Evolutionary conservation across 2,888 invertebrate genomes (phyloP).

Genomic region (Eucera pruinosa): DNA sequence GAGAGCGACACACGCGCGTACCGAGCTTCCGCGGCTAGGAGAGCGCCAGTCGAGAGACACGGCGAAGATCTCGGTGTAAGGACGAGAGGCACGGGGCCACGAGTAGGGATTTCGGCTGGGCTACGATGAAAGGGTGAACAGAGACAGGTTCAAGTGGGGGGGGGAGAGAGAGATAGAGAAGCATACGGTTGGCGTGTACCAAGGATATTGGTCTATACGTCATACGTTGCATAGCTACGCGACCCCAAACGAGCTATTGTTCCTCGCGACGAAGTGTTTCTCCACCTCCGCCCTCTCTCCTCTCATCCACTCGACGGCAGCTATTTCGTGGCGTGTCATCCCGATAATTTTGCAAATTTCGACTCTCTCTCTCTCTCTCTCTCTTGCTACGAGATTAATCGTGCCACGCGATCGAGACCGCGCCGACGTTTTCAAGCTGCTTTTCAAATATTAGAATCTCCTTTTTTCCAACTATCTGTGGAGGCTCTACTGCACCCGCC

Average conservation of each 20-base stretch:
- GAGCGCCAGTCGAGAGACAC: no score
- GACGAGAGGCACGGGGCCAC: slow-evolving; percentile 6
- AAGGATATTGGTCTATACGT: slow-evolving; percentile 75
- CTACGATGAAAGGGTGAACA: slow-evolving; percentile 29
- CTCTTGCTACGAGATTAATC: slow-evolving; percentile 65
- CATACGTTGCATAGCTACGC: slow-evolving; percentile 73
- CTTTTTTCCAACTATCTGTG: no score
- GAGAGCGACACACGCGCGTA: slow-evolving; percentile 42
- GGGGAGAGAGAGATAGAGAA: slow-evolving; percentile 1
- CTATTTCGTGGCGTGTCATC: slow-evolving; percentile 66
- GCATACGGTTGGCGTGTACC: slow-evolving; percentile 67
- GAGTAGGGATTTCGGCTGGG: slow-evolving; percentile 36
- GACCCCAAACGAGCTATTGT: slow-evolving; percentile 75
- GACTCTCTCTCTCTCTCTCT: slow-evolving; percentile 26
- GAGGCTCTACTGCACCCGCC: no score
- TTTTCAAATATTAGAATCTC: not conserved
- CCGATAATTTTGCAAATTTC: slow-evolving; percentile 69
- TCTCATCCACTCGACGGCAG: slow-evolving; percentile 29
- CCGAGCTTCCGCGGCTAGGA: slow-evolving; percentile 32
- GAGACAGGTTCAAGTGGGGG: not conserved
- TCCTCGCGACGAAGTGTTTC: slow-evolving; percentile 70
- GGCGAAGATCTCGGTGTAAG: slow-evolving; percentile 40
- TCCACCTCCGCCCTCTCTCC: slow-evolving; percentile 26
- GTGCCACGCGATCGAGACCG: slow-evolving; percentile 12
- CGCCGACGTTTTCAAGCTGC: slow-evolving; percentile 3